Conservation (phyloP, 2,113 vertebrate genomes). For the Chaetodon auriga region DNA sequence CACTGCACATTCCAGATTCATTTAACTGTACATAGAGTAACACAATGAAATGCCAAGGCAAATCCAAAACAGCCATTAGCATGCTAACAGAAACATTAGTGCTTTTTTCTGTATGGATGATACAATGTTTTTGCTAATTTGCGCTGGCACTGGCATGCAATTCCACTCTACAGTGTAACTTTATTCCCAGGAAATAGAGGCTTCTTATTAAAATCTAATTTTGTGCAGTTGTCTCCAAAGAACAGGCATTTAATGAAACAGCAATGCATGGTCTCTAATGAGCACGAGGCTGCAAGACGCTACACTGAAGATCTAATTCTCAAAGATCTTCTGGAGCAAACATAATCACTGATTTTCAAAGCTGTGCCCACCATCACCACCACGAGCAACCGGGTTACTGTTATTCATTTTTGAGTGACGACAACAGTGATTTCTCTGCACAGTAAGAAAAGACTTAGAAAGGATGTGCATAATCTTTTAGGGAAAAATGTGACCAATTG, state of each 20-base stretch:
- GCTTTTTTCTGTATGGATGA: constrained; percentile 54
- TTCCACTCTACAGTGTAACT: constrained; percentile 59
- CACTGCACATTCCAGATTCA: constrained; percentile 50
- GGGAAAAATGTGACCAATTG: neutral
- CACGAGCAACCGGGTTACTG: neutral
- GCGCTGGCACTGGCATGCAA: constrained; percentile 60
- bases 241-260: constrained; percentile 73
- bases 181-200: constrained; percentile 62
- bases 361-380: neutral
- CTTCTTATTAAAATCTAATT: constrained; percentile 78
- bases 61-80: constrained; percentile 68
- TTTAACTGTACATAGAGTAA: constrained; percentile 62
- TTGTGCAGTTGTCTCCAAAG: constrained; percentile 67
- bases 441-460: too few relatives aligned
- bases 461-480: neutral
- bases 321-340: constrained; percentile 33
- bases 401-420: neutral
- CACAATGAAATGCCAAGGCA: constrained; percentile 59
- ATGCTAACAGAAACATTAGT: constrained; percentile 71
- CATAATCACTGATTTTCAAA: constrained; percentile 22
- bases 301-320: constrained; percentile 39
- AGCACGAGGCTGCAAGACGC: constrained; percentile 46
- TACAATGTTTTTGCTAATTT: constrained; percentile 72
- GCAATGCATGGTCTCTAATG: constrained; percentile 66
- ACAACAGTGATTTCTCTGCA: neutral